Percentiles rank a stretch among this genome's conserved stretches.
Evolutionary conservation across 2,113 vertebrate genomes (phyloP).

Genomic region (Anhinga anhinga): DNA sequence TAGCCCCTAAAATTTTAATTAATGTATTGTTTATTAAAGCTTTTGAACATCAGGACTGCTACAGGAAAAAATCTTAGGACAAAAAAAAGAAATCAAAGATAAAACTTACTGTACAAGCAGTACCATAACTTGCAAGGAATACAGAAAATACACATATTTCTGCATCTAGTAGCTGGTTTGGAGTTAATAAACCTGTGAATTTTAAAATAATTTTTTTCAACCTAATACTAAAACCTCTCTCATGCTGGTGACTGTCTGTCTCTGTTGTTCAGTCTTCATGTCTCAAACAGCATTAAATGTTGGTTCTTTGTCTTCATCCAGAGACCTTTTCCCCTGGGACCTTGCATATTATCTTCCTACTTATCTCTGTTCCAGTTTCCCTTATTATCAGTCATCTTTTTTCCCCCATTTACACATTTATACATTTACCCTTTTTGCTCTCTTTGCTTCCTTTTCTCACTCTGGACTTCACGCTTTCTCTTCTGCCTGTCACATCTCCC

Average conservation of each 20-base stretch:
- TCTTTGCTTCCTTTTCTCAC: neutral
- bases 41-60: neutral
- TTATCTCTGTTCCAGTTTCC: neutral
- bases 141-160: neutral
- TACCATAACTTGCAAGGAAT: neutral
- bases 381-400: neutral
- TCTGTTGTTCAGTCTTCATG: neutral
- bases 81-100: neutral
- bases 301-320: neutral
- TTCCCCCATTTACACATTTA: neutral
- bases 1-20: neutral
- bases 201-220: neutral
- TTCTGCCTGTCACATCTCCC: neutral
- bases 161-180: neutral
- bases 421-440: neutral
- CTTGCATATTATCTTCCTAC: neutral
- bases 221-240: neutral
- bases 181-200: neutral
- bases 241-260: neutral
- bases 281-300: neutral
- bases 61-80: neutral
- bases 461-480: fast-evolving
- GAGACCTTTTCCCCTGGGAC: neutral
- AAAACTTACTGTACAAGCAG: neutral
- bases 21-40: neutral